phyloP scores from a whole-genome alignment of 2,797 vertebrate species.

The Tiaroga cobitis region DNA sequence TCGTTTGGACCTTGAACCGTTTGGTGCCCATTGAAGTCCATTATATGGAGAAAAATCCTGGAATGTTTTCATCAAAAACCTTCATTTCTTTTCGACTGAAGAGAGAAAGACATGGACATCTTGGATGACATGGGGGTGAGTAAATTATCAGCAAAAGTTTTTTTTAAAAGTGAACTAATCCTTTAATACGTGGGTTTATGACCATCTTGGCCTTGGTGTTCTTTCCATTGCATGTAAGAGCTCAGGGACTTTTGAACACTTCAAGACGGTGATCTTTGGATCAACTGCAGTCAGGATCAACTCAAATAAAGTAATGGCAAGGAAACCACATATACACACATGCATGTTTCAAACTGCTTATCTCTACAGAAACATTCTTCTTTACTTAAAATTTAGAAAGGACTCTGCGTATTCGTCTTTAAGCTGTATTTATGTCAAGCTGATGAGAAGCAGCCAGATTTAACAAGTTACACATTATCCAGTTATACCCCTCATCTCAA shows the following conservation, averaged over 20 bases:
- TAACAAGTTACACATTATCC: slow-evolving; percentile 73
- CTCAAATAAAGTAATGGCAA: slow-evolving; percentile 29
- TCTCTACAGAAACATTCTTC: not conserved
- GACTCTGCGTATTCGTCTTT: slow-evolving; percentile 59
- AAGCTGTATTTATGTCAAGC: slow-evolving; percentile 62
- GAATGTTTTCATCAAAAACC: too few relatives aligned
- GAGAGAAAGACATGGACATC: too few relatives aligned
- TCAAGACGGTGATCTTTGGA: slow-evolving; percentile 26
- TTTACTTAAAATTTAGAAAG: slow-evolving; percentile 68
- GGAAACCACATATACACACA: not conserved
- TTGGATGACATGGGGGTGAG: too few relatives aligned
- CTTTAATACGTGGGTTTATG: not conserved
- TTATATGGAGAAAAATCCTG: too few relatives aligned
- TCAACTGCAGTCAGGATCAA: slow-evolving; percentile 30
- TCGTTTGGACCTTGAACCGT: too few relatives aligned
- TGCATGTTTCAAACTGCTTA: slow-evolving; percentile 11
- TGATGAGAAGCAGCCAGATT: slow-evolving; percentile 58
- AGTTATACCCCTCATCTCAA: slow-evolving; percentile 63
- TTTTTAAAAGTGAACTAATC: too few relatives aligned
- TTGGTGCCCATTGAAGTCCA: too few relatives aligned
- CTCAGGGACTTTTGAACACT: slow-evolving; percentile 28
- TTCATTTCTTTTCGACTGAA: too few relatives aligned
- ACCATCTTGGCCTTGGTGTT: not conserved
- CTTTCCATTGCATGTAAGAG: not conserved
- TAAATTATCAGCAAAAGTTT: too few relatives aligned